A percentile compares a stretch with the other conserved stretches of the same genome.
Evolutionary conservation across 2,113 vertebrate genomes (phyloP).

Genomic region (Heliornis fulica): DNA sequence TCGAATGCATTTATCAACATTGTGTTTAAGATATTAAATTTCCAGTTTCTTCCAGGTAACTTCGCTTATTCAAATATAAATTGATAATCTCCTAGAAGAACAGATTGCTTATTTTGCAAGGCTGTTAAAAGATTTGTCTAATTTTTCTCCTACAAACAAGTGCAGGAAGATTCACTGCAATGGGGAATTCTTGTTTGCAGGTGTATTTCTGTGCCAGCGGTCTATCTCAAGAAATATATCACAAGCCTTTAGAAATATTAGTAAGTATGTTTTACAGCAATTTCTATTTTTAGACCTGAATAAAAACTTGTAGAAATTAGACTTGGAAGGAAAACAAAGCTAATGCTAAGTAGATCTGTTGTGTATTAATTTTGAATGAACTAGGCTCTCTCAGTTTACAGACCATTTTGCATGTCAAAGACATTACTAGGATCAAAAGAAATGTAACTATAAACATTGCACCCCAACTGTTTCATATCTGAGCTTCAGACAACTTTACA

Average conservation of each 20-base stretch:
- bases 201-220: neutral
- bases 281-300: slow-evolving; percentile 18
- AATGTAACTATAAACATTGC: neutral
- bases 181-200: neutral
- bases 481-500: neutral
- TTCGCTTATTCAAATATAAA: neutral
- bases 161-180: neutral
- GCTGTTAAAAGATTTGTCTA: neutral
- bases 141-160: neutral
- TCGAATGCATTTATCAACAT: neutral
- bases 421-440: neutral
- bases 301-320: neutral
- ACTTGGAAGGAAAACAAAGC: neutral
- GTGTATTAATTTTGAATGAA: neutral
- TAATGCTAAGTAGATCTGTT: neutral
- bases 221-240: neutral
- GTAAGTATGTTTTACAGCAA: neutral
- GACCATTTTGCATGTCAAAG: neutral
- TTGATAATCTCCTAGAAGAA: neutral
- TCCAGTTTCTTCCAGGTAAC: slow-evolving; percentile 67
- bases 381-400: neutral
- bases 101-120: neutral
- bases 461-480: neutral
- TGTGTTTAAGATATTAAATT: slow-evolving; percentile 31
- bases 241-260: neutral